phyloP scores from a whole-genome alignment of 2,888 invertebrate species.

The Xestia rhomboidea region DNA sequence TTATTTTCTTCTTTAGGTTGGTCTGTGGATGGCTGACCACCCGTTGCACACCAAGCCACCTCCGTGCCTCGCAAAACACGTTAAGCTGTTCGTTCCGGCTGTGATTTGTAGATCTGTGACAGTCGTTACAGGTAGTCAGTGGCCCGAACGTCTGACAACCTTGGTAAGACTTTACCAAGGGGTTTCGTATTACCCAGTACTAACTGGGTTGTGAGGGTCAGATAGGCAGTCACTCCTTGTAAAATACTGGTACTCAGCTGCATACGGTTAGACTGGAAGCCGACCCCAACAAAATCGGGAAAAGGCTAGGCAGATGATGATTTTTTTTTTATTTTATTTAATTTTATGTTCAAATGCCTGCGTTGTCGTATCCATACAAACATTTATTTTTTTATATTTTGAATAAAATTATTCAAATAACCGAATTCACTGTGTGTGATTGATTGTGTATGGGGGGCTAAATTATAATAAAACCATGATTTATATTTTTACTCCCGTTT shows the following conservation, averaged over 20 bases:
- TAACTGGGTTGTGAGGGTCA: background rate
- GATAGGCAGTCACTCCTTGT: background rate
- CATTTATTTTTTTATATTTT: background rate
- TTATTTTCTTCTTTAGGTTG: background rate
- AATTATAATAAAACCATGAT: slow-evolving; percentile 77
- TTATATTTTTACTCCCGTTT: slow-evolving; percentile 82
- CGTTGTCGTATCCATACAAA: background rate
- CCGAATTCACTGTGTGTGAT: slow-evolving; percentile 24
- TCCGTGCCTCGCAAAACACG: too few species aligned
- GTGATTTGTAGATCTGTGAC: background rate
- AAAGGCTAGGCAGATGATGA: background rate
- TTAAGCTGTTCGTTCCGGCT: too few species aligned
- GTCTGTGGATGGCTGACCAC: background rate
- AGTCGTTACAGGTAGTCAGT: background rate
- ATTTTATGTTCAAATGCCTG: background rate
- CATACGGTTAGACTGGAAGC: background rate
- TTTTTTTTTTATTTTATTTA: background rate
- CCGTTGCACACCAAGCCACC: background rate
- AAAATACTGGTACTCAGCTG: background rate
- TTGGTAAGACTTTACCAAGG: background rate
- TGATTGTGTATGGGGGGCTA: slow-evolving; percentile 45
- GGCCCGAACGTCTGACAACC: background rate
- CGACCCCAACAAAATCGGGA: background rate
- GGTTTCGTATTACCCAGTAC: background rate
- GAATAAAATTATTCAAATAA: background rate